A percentile compares a stretch with the other conserved stretches of the same genome.
Conservation (phyloP, 2,113 vertebrate genomes). For the Podocnemis expansa region DNA sequence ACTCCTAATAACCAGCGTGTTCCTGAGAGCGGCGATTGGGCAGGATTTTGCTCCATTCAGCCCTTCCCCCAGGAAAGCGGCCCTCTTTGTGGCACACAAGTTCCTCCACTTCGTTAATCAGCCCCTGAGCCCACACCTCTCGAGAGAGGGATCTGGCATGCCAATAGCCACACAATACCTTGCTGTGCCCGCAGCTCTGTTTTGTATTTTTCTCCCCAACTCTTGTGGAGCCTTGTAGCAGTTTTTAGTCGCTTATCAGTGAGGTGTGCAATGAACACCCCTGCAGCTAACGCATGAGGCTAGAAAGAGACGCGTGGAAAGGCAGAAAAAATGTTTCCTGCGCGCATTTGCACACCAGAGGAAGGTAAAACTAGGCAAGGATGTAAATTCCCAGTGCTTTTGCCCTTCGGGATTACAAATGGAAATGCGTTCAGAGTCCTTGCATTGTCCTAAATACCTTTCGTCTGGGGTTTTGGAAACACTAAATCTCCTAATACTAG, state of each 20-base stretch:
- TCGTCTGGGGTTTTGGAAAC: not conserved
- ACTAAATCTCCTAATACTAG: not conserved
- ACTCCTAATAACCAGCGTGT: conserved; percentile 89
- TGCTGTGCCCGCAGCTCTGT: not conserved
- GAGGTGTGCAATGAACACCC: not conserved
- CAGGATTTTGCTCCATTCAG: conserved; percentile 81
- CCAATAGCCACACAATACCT: not conserved
- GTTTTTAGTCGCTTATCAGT: not conserved
- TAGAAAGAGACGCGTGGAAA: not conserved
- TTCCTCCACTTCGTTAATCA: conserved; percentile 48
- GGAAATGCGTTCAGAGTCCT: not conserved
- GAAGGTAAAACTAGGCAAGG: not conserved
- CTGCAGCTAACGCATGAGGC: not conserved
- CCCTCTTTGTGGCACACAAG: conserved; percentile 64
- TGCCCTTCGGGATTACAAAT: not conserved
- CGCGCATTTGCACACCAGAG: too few species aligned
- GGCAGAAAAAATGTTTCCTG: not conserved
- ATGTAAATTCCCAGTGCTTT: not conserved
- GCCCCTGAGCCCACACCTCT: not conserved
- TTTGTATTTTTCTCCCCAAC: not conserved
- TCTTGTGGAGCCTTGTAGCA: not conserved
- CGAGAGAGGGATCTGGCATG: not conserved
- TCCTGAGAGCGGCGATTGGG: conserved; percentile 82
- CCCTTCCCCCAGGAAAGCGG: conserved; percentile 75
- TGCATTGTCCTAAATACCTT: not conserved